These are phyloP conservation scores for Tringa solitaria DNA, from an alignment of 2,113 vertebrate species.

Conservation along the genomic window DNA sequence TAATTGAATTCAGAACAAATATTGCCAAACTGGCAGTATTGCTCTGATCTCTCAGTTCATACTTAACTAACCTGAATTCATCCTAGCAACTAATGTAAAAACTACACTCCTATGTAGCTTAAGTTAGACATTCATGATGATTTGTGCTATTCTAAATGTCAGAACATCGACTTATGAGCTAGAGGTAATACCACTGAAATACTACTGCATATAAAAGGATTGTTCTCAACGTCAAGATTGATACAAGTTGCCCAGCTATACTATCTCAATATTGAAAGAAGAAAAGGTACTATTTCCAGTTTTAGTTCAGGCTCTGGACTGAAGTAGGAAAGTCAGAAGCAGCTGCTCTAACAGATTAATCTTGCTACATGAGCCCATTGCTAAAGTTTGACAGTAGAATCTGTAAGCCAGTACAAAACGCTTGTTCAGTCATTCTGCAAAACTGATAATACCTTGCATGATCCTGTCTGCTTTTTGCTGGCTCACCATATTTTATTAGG, in stretches of 20 bases:
- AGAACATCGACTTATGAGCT: neutral
- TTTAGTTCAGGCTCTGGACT: neutral
- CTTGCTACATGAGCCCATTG: neutral
- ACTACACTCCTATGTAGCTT: neutral
- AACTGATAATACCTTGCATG: neutral
- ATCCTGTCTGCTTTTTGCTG: neutral
- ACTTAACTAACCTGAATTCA: neutral
- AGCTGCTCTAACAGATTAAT: neutral
- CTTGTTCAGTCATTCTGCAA: constrained; percentile 8
- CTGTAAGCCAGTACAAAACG: neutral
- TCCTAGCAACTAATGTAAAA: neutral
- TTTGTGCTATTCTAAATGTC: neutral
- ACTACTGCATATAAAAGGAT: neutral
- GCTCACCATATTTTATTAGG: constrained; percentile 3
- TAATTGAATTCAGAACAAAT: neutral
- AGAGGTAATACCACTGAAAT: neutral
- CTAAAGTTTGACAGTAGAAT: neutral
- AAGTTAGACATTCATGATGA: neutral
- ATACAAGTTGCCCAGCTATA: neutral
- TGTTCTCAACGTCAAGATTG: neutral
- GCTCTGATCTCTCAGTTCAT: neutral
- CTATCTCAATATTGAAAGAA: neutral
- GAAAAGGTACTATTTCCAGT: neutral
- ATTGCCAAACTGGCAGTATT: neutral
- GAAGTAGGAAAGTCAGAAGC: neutral